phyloP scores from a whole-genome alignment of 1,140 invertebrate species.

The Drosophila kikkawai region DNA sequence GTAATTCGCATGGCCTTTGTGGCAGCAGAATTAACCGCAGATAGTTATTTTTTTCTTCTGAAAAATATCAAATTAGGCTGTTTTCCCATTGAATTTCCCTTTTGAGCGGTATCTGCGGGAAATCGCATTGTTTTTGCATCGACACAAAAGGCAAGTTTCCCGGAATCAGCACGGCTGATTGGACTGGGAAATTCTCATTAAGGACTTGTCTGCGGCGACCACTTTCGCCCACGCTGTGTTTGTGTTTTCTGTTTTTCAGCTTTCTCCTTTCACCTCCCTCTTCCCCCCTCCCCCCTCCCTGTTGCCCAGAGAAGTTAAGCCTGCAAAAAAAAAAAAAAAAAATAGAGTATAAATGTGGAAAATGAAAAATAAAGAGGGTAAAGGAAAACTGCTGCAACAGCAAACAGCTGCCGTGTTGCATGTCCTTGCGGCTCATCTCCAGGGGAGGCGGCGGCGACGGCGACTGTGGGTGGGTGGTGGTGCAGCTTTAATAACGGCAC shows the following conservation, averaged over 20 bases:
- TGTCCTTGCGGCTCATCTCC: slow-evolving; percentile 32
- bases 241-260: neutral
- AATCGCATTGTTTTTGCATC: slow-evolving; percentile 28
- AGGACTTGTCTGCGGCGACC: slow-evolving; percentile 32
- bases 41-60: slow-evolving; percentile 1
- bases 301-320: slow-evolving; percentile 46
- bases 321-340: slow-evolving; percentile 1
- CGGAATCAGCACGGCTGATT: slow-evolving; percentile 32
- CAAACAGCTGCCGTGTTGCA: slow-evolving; percentile 25
- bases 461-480: neutral
- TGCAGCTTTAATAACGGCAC: slow-evolving; percentile 65
- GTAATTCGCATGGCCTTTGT: neutral
- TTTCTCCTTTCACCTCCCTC: neutral
- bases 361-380: neutral
- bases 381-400: neutral
- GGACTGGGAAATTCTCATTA: slow-evolving; percentile 41
- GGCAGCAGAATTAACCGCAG: neutral
- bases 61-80: slow-evolving; percentile 19
- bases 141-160: slow-evolving; percentile 25
- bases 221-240: slow-evolving; percentile 1
- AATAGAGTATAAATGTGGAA: neutral
- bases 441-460: neutral
- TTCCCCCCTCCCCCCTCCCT: neutral
- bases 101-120: neutral
- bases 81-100: slow-evolving; percentile 12